phyloP scores from a whole-genome alignment of 2,888 invertebrate genomes.

The Ormyrus rosae region DNA sequence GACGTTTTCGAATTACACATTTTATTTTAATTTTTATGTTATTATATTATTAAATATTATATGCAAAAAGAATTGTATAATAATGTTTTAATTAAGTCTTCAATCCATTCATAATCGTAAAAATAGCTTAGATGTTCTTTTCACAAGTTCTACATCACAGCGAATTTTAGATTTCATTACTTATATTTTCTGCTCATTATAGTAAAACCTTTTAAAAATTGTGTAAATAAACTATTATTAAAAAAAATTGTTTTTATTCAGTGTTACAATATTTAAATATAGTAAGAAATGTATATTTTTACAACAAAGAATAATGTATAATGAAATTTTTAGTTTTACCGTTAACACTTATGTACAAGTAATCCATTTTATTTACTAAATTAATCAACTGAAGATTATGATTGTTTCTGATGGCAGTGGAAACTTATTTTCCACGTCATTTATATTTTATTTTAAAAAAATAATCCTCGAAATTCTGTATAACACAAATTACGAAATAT shows the following conservation, averaged over 20 bases:
- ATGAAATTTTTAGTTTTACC: conserved; percentile 6
- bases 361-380: conserved; percentile 38
- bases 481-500: conserved; percentile 41
- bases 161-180: conserved; percentile 34
- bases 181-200: conserved; percentile 20
- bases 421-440: conserved; percentile 43
- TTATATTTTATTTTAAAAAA: conserved; percentile 33
- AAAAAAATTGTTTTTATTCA: conserved; percentile 52
- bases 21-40: conserved; percentile 35
- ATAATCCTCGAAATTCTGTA: conserved; percentile 7
- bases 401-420: conserved; percentile 28
- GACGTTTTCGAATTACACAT: conserved; percentile 30
- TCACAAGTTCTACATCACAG: conserved; percentile 4
- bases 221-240: conserved; percentile 55
- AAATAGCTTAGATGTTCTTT: conserved; percentile 32
- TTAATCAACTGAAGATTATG: conserved; percentile 26
- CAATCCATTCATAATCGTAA: conserved; percentile 34
- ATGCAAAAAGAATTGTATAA: conserved; percentile 44
- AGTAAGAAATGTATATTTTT: conserved; percentile 50
- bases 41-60: conserved; percentile 40
- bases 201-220: conserved; percentile 41
- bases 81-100: conserved; percentile 36
- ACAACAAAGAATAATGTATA: conserved; percentile 44
- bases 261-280: conserved; percentile 43
- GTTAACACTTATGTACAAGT: conserved; percentile 54